Evolutionary conservation across 1,140 invertebrate species (phyloP).

Genomic region (Cherax destructor): DNA sequence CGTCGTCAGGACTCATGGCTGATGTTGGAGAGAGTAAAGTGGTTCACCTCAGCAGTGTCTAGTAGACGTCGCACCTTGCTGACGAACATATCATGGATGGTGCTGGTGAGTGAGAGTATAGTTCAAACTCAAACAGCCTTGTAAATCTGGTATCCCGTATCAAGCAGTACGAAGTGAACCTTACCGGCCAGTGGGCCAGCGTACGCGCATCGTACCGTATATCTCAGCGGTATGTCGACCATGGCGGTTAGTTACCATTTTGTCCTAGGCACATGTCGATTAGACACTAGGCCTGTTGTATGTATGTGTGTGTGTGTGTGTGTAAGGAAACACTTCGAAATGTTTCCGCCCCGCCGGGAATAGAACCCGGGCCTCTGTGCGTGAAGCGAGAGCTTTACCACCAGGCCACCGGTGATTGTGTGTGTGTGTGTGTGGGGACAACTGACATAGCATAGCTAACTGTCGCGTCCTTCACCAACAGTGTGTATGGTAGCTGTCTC

Average conservation of each 20-base stretch:
- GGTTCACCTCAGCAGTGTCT: constrained; percentile 81
- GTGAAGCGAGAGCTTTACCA: too few species aligned
- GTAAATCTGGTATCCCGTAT: constrained; percentile 85
- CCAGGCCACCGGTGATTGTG: too few species aligned
- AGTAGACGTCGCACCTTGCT: constrained; percentile 83
- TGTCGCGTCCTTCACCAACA: constrained; percentile 63
- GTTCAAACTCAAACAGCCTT: constrained; percentile 89
- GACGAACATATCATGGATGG: constrained; percentile 82
- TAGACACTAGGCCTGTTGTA: too few species aligned
- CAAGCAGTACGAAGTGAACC: constrained; percentile 84
- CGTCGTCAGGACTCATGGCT: constrained; percentile 81
- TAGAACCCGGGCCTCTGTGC: too few species aligned
- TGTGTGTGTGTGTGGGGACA: constrained; percentile 85
- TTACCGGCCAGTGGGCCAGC: constrained; percentile 88
- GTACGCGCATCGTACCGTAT: constrained; percentile 83
- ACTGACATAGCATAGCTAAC: constrained; percentile 75
- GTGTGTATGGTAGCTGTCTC: constrained; percentile 71
- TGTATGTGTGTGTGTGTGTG: too few species aligned
- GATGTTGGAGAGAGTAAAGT: constrained; percentile 85
- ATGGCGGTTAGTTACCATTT: too few species aligned
- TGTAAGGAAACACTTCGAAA: too few species aligned
- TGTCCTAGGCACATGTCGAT: too few species aligned
- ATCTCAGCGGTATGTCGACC: constrained; percentile 81
- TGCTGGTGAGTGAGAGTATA: constrained; percentile 83
- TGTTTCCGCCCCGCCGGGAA: too few species aligned